phyloP scores from a whole-genome alignment of 2,888 invertebrate genomes.

The Lissocephala sabroskyi region DNA sequence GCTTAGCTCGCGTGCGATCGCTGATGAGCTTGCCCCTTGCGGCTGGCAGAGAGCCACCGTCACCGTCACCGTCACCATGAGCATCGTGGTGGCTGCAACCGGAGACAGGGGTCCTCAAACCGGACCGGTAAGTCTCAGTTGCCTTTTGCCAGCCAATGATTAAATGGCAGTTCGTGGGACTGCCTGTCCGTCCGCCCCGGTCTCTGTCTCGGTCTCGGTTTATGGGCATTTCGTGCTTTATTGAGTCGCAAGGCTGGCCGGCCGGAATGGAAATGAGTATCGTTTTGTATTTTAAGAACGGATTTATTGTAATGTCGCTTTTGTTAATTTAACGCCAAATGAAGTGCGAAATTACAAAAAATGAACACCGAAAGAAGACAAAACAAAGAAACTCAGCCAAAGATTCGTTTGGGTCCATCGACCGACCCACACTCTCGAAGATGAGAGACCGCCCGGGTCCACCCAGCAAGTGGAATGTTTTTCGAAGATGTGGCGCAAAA shows the following conservation, averaged over 20 bases:
- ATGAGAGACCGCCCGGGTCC: no score
- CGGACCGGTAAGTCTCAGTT: conserved; percentile 27
- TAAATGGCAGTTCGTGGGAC: conserved; percentile 54
- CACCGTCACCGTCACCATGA: no score
- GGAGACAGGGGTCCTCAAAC: neutral
- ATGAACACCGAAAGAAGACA: no score
- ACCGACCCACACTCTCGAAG: no score
- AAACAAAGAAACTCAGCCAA: no score
- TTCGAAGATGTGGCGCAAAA: conserved; percentile 12
- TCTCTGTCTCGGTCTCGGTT: conserved; percentile 7
- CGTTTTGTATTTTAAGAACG: conserved; percentile 8
- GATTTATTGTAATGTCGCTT: conserved; percentile 8
- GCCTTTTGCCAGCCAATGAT: no score
- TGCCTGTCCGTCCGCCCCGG: neutral
- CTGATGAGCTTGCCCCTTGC: conserved; percentile 1
- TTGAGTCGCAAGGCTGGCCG: conserved; percentile 20
- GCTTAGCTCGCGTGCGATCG: neutral
- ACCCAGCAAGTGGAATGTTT: conserved; percentile 20
- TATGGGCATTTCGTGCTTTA: conserved; percentile 48
- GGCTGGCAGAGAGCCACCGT: neutral
- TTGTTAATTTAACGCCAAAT: conserved; percentile 61
- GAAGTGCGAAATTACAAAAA: conserved; percentile 59
- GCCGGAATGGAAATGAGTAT: neutral
- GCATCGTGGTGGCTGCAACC: neutral
- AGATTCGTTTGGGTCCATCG: no score